Evolutionary conservation across 2,113 vertebrate genomes (phyloP).

Genomic region (Nothoprocta perdicaria): DNA sequence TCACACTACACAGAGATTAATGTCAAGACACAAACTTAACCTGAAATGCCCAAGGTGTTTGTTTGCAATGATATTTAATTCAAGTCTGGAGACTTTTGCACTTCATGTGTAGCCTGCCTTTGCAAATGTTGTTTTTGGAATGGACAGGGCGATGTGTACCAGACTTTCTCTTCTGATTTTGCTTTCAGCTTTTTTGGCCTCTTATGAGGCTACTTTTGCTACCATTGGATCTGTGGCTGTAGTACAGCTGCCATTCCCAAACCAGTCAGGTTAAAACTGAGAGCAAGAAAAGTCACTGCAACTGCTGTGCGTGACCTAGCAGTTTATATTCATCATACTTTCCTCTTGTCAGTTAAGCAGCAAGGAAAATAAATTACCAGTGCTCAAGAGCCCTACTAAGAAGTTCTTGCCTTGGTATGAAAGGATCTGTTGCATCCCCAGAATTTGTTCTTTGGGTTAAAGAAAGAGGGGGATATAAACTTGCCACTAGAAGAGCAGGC

Average conservation of each 20-base stretch:
- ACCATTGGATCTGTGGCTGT: not conserved
- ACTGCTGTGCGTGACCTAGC: not conserved
- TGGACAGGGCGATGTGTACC: accelerated
- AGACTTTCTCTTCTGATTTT: not conserved
- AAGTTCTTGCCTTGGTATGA: not conserved
- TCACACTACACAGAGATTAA: accelerated
- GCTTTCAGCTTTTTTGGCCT: not conserved
- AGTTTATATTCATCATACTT: accelerated
- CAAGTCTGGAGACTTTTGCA: not conserved
- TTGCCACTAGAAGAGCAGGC: not conserved
- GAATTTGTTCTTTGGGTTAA: not conserved
- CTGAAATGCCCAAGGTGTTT: not conserved
- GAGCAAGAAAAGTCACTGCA: not conserved
- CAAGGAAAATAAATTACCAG: not conserved
- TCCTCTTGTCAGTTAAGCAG: not conserved
- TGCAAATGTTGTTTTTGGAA: not conserved
- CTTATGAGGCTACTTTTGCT: accelerated
- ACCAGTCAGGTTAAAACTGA: not conserved
- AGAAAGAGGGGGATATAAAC: not conserved
- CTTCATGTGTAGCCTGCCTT: accelerated
- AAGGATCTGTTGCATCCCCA: not conserved
- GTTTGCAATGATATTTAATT: not conserved
- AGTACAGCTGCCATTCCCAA: not conserved
- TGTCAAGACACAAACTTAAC: not conserved
- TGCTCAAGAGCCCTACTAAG: accelerated